Base-by-base conservation (phyloP, 1,140 invertebrate species). In the Tyrophagus putrescentiae region DNA sequence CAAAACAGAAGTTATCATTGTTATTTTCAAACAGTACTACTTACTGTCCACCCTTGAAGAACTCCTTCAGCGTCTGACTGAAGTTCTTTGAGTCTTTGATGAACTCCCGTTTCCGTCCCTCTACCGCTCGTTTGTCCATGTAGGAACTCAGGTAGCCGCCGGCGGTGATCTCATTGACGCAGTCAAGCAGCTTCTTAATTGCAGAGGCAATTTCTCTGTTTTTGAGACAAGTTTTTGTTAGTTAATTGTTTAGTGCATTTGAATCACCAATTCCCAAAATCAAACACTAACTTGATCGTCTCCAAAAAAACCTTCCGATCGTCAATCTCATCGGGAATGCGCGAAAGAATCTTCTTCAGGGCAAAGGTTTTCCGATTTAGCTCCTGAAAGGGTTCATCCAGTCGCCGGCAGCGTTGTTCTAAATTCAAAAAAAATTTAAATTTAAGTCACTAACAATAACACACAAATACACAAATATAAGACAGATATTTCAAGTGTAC, bases 41-140 rank as follows among this genome's bases (percentile, higher is more conserved):
- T 85, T 76, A 92, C 87, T 92, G 85, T 76, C 89, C 90, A 75
- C 96, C 92, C 72, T 93, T 92, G 72, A 99, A 98, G 74, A 95
- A 98, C 70, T 98, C 94, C 71, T 99, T 99, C 28, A 99, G 74
- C 39, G 93, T 98, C 71, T 95, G 98, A 72, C 91, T 96, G 76
- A 99, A 98, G 65, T 88, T 80, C 76, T 98, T 98, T 41, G 93
- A 97, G 79, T 92, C 97, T 74, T 96, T 95, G 3, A 99, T 94
- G 81, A 99, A 99, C 75, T 99, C 95, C 69, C 90, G 80, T 76
- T 98, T 98, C 33, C 93, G 81, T 69, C 95, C 90, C 73, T 98
- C 95, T 56, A 98, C 74, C 50, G 85, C 85, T 75, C 71, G 65
- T 70, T 71, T 64, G 72, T 74, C 66, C 64, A 67, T 39, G 60